Base-by-base conservation (phyloP, 1,140 invertebrate species). In the Proctacanthus coquilletti region DNA sequence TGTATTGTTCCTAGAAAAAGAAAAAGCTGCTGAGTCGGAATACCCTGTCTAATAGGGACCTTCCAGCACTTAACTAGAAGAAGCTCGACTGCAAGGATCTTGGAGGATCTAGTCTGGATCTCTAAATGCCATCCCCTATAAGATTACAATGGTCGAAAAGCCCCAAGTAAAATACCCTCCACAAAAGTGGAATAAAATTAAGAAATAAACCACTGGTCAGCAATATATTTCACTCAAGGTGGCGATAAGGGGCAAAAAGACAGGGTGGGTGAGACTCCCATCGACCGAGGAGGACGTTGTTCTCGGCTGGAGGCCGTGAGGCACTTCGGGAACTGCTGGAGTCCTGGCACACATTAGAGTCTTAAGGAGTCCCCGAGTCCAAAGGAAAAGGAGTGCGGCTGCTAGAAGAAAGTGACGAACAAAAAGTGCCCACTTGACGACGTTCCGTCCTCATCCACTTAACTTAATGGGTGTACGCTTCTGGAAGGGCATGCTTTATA, bases 181-280 rank as follows among this genome's bases (percentile, higher is more conserved):
- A n/a, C n/a, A n/a, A 13, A 27, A 27, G 23, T 13, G 13, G 23
- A 27, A 27, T 27, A 27, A 27, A 27, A 27, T 27, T 27, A 27
- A 27, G 23, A 27, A 27, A 27, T 27, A 27, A 27, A 13, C 23
- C 23, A 27, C 8, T 13, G 23, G 23, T 27, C 23, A 13, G 23
- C 23, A 8, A 27, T 27, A 27, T 27, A 27, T 27, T 27, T 27
- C 23, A 27, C 23, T 27, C 23, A 27, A 27, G n/a, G n/a, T n/a
- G 23, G 8, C 23, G 8, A 27, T 27, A 8, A 27, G 23, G 8
- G 23, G 13, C 23, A n/a, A n/a, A n/a, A n/a, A 27, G 23, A 13
- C 23, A 27, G 23, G 13, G 23, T 27, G 23, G 8, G 23, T 27
- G 23, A 13, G 8, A 27, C 8, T 13, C 8, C 8, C 8, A 27